Conservation (phyloP, 2,113 vertebrate species). For the Dromiciops gliroides region DNA sequence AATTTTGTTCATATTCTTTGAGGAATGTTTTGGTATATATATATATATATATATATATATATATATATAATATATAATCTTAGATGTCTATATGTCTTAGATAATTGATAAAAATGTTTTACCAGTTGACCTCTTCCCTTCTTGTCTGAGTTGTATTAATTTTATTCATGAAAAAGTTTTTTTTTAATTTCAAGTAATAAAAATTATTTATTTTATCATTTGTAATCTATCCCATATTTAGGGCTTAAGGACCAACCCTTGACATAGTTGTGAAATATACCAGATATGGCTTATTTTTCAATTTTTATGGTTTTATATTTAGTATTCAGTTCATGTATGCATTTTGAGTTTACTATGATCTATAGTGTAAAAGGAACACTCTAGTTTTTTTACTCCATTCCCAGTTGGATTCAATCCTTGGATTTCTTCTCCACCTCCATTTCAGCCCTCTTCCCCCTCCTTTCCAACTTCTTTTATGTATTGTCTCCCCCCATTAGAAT, state of each 20-base stretch:
- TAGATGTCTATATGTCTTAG: not conserved
- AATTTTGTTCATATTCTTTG: not conserved
- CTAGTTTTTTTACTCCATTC: not conserved
- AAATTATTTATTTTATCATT: not conserved
- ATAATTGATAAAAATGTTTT: not conserved
- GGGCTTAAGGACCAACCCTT: not conserved
- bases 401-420: not conserved
- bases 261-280: not conserved
- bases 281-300: not conserved
- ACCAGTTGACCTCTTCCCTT: not conserved
- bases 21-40: not conserved
- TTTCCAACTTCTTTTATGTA: not conserved
- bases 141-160: not conserved
- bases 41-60: too few relatives aligned
- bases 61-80: too few relatives aligned
- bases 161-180: not conserved
- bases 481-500: not conserved
- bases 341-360: not conserved
- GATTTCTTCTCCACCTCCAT: not conserved
- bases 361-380: not conserved
- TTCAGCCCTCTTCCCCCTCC: not conserved
- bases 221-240: not conserved
- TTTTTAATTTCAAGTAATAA: not conserved
- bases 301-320: not conserved
- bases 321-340: not conserved